Evolutionary conservation across 2,113 vertebrate species (phyloP).

Genomic region (Misgurnus mizolepis): DNA sequence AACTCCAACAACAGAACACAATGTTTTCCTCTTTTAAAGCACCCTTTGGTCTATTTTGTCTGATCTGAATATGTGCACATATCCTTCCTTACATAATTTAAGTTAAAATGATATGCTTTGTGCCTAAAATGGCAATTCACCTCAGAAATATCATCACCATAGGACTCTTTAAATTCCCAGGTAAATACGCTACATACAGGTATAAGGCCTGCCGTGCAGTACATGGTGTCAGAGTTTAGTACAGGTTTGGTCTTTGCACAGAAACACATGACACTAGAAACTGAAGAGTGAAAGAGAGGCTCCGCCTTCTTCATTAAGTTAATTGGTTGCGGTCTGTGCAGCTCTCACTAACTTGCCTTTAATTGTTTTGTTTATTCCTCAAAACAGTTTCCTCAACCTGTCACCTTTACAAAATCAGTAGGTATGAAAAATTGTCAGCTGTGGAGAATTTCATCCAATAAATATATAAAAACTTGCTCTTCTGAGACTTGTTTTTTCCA

Average conservation of each 20-base stretch:
- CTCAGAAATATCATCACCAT: slow-evolving; percentile 41
- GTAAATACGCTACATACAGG: slow-evolving; percentile 54
- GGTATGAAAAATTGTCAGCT: not conserved
- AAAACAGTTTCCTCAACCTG: not conserved
- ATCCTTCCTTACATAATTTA: too few species aligned
- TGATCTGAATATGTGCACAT: too few species aligned
- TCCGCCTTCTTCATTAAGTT: slow-evolving; percentile 57
- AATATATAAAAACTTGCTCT: not conserved
- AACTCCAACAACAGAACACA: not conserved
- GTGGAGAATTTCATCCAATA: not conserved
- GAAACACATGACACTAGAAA: slow-evolving; percentile 7
- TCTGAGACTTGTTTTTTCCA: not conserved
- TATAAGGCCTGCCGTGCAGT: slow-evolving; percentile 52
- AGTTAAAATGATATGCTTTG: not conserved
- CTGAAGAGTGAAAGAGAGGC: slow-evolving; percentile 20
- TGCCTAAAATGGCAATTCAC: slow-evolving; percentile 29
- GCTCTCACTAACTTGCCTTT: slow-evolving; percentile 25
- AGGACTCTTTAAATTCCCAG: slow-evolving; percentile 50
- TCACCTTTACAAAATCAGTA: not conserved
- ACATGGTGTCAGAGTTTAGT: slow-evolving; percentile 48
- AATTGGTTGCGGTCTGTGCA: slow-evolving; percentile 53
- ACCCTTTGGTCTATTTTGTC: not conserved
- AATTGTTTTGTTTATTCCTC: too few species aligned
- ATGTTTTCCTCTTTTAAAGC: slow-evolving; percentile 4
- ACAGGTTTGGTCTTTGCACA: not conserved